Evolutionary conservation across 92 coral and sea anemone genomes (phyloP).

Genomic region (Siderastrea siderea): DNA sequence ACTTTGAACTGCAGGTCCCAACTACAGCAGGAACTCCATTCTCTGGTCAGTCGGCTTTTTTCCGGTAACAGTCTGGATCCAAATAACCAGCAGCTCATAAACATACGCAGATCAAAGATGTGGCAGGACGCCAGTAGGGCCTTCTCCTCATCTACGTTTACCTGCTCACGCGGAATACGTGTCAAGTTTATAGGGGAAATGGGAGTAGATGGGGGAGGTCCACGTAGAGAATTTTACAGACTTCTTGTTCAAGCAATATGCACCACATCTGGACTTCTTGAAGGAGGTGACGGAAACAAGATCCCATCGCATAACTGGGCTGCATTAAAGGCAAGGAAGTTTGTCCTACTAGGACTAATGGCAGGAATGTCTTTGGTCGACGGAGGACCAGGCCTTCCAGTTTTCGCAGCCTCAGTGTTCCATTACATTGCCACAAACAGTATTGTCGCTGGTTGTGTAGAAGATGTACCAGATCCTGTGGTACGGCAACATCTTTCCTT

Average conservation of each 20-base stretch:
- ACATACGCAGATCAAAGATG: background rate
- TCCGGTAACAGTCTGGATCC: background rate
- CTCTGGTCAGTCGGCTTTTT: background rate
- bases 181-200: conserved; percentile 60
- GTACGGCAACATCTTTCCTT: background rate
- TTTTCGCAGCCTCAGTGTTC: conserved; percentile 1
- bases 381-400: conserved; percentile 17
- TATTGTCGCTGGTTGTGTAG: background rate
- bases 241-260: conserved; percentile 46
- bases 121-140: conserved; percentile 17
- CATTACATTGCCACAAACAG: conserved; percentile 18
- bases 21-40: conserved; percentile 1
- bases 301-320: conserved; percentile 2
- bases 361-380: conserved; percentile 16
- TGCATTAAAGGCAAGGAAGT: conserved; percentile 2
- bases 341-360: background rate
- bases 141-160: background rate
- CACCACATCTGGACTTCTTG: conserved; percentile 1
- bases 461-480: conserved; percentile 24
- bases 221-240: conserved; percentile 58
- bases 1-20: background rate
- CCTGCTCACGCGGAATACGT: conserved; percentile 4
- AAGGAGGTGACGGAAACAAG: conserved; percentile 7
- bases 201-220: conserved; percentile 78
- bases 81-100: background rate